Evolutionary conservation across 2,797 vertebrate species (phyloP), one percentile per base, ranked within the genome.

Genomic region (Danio tinwini): DNA sequence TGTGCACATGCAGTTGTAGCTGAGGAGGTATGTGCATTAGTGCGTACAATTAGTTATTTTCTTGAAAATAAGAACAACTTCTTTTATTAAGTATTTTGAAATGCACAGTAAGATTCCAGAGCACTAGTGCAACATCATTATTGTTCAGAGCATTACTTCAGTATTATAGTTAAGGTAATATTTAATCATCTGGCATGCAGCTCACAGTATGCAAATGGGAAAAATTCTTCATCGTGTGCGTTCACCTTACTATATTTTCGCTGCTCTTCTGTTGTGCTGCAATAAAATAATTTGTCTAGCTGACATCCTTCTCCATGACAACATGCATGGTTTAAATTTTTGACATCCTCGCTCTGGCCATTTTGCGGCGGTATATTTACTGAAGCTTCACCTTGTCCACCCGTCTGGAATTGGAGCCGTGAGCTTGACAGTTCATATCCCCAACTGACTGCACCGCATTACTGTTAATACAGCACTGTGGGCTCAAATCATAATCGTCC

Each of bases 401-500:
- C 55, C 16, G 47, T 65, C 64, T 76, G 71, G 68, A 64, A 75
- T 39, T 7, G 53, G 17, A 58, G 40, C 42, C 44, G 40, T 76
- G 59, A 77, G 71, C 47, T 55, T 62, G 71, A 45, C 61, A 75
- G 75, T 37, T 61, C 10, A 39, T 73, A 63, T 40, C 44, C 70
- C 47, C 62, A 58, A 72, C 59, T 63, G 40, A 17, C 52, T 55
- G 53, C 16, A 1, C 14, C 19, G 21, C 67, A 47, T 63, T 21
- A 61, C 64, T 81, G 53, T 72, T 81, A 81, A 64, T 45, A 55
- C 14, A 82, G 65, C 29, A 8, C 29, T 29, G 8, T 7, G 75
- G n/a, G 75, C 29, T 81, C 64, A 82, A 81, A 75, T 81, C 61
- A 76, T 69, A 81, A 63, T 70, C 21, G 52, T 68, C 47, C 19